Conservation (phyloP, 2,797 vertebrate species). For the Lepus oiostolus region DNA sequence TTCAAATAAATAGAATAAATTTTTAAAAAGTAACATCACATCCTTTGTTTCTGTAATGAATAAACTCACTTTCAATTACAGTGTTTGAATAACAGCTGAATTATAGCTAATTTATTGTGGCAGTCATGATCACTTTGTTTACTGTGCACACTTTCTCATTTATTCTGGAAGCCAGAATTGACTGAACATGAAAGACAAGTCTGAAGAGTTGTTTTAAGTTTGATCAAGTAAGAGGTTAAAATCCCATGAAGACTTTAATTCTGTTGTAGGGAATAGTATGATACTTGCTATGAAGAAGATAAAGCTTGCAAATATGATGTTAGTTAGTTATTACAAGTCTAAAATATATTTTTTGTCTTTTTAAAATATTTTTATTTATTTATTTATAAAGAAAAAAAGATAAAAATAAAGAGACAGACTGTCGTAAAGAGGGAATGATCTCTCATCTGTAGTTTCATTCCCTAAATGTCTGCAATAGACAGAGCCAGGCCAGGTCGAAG, state of each 20-base stretch:
- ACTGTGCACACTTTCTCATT: background rate
- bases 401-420: no score
- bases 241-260: background rate
- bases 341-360: background rate
- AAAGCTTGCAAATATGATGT: background rate
- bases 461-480: no score
- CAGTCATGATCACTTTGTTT: background rate
- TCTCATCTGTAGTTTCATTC: no score
- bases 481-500: no score
- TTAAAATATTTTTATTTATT: no score
- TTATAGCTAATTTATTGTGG: background rate
- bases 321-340: background rate
- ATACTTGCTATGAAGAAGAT: background rate
- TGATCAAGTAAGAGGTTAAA: background rate
- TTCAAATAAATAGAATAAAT: no score
- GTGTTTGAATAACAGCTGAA: background rate
- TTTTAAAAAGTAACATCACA: no score
- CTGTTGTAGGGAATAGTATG: background rate
- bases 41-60: background rate
- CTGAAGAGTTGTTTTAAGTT: background rate
- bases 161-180: slow-evolving; percentile 16
- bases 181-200: slow-evolving; percentile 26
- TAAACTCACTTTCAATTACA: background rate
- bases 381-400: no score
- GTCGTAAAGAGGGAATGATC: no score